Percentiles rank a stretch among this genome's conserved stretches.
phyloP scores from a whole-genome alignment of 2,797 vertebrate genomes.

The Synaphobranchus kaupii region DNA sequence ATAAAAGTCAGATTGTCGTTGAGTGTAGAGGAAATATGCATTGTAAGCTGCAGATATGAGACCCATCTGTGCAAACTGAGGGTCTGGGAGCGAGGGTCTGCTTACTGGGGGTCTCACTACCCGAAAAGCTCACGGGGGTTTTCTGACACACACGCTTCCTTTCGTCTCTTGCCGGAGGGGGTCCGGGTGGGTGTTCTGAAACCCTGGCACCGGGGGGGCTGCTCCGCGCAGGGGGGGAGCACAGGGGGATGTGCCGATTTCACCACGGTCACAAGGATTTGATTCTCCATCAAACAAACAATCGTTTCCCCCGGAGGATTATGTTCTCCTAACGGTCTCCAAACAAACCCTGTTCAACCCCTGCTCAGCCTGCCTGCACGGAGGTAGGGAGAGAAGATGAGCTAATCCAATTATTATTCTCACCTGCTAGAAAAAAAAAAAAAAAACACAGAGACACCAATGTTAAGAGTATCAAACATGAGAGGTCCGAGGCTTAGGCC shows the following conservation, averaged over 20 bases:
- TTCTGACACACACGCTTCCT: conserved; percentile 1
- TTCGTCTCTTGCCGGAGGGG: neutral
- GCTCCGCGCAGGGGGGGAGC: neutral
- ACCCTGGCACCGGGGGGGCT: neutral
- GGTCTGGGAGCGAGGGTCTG: neutral
- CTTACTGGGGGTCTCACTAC: neutral
- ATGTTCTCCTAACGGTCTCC: conserved; percentile 23
- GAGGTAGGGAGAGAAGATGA: conserved; percentile 1
- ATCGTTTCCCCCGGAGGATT: conserved; percentile 31
- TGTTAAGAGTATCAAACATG: conserved; percentile 19
- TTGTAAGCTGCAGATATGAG: conserved; percentile 32
- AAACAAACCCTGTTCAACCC: conserved; percentile 15
- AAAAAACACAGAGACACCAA: neutral
- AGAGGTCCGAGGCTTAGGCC: neutral
- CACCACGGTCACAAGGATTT: conserved; percentile 40
- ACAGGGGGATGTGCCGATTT: conserved; percentile 35
- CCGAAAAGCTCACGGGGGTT: neutral
- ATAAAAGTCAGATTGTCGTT: conserved; percentile 12
- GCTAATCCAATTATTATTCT: conserved; percentile 39
- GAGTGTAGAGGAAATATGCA: conserved; percentile 23
- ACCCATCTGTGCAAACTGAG: conserved; percentile 30
- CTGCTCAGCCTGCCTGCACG: neutral
- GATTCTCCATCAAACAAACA: conserved; percentile 47
- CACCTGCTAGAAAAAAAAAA: conserved; percentile 33
- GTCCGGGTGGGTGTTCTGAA: conserved; percentile 9